Base-by-base conservation (phyloP, 2,797 vertebrate genomes). In the Borostomias antarcticus region DNA sequence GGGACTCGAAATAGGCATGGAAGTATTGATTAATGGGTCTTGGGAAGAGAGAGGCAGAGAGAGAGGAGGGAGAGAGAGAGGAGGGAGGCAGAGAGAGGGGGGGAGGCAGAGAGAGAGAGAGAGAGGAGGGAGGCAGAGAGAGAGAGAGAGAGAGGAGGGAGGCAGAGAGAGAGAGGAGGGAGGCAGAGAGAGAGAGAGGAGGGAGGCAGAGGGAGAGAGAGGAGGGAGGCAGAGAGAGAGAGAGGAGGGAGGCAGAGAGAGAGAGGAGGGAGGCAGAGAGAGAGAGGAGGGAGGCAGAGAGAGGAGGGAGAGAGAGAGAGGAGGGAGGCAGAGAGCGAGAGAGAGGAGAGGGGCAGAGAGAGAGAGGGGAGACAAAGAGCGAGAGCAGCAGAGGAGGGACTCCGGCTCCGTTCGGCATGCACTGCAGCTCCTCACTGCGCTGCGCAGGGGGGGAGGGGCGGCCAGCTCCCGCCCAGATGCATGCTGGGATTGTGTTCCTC, bases 401-500 rank as follows among this genome's bases (percentile, higher is more conserved):
- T 68, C 70, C 70, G 74, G 67, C 76, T 82, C 66, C 65, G 66
- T 75, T 77, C 62, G 32, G 50, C 76, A 28, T 63, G 83, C 82
- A 65, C 82, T 71, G 73, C 86, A 84, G 85, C 80, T 85, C 85
- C 81, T 80, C 78, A 68, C 85, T 73, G 75, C 74, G 66, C 43
- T 54, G 62, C n/a, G 10, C 3, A 73, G 57, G 70, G 74, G 74
- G 63, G 83, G 54, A 56, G 62, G 64, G 69, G 54, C 54, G 82
- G 74, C 81, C 87, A 86, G 85, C 84, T 84, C 79, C 77, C 53
- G 82, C 86, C 86, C 90, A 89, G 88, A 83, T 90, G 88, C 90
- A 90, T 90, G 86, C 89, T 91, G 91, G 91, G 91, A 92, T 90
- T 86, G 88, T 89, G 88, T 88, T 89, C 76, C 82, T 90, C 88